These are phyloP conservation scores for Neosalanx taihuensis DNA, from an alignment of 2,797 vertebrate species.

Conservation along the genomic window DNA sequence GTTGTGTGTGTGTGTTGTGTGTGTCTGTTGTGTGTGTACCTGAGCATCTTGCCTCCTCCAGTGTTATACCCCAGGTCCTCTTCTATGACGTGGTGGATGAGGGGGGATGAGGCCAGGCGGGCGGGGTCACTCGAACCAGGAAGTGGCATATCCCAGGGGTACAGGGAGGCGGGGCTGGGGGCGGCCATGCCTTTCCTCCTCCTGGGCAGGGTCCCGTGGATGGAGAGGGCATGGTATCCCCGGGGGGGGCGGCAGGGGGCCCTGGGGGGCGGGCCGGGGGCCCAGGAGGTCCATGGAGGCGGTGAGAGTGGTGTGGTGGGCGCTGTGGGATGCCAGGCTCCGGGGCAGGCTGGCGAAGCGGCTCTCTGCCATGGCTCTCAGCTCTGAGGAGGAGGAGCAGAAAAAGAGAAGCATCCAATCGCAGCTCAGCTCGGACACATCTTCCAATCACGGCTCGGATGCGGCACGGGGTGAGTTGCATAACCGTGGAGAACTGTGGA, in stretches of 20 bases:
- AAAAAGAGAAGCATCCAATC: neutral
- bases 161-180: constrained; percentile 27
- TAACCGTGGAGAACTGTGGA: too few species aligned
- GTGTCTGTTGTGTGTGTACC: constrained; percentile 33
- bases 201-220: constrained; percentile 93
- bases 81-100: constrained; percentile 75
- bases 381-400: constrained; percentile 65
- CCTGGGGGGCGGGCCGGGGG: constrained; percentile 56
- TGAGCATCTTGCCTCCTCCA: constrained; percentile 47
- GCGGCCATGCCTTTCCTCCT: constrained; percentile 79
- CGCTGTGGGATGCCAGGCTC: constrained; percentile 69
- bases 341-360: constrained; percentile 90
- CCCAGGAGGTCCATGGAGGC: constrained; percentile 93
- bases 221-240: constrained; percentile 81
- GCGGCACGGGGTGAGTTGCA: too few species aligned
- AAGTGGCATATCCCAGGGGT: constrained; percentile 66
- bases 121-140: constrained; percentile 55
- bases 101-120: constrained; percentile 65
- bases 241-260: constrained; percentile 58
- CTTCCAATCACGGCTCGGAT: too few species aligned
- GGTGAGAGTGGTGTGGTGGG: constrained; percentile 63
- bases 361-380: constrained; percentile 93
- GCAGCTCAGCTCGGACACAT: too few species aligned
- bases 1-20: neutral
- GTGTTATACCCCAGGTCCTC: constrained; percentile 69